These are phyloP conservation scores for Armadillidium nasatum DNA, from an alignment of 1,140 invertebrate genomes.

Conservation along the genomic window DNA sequence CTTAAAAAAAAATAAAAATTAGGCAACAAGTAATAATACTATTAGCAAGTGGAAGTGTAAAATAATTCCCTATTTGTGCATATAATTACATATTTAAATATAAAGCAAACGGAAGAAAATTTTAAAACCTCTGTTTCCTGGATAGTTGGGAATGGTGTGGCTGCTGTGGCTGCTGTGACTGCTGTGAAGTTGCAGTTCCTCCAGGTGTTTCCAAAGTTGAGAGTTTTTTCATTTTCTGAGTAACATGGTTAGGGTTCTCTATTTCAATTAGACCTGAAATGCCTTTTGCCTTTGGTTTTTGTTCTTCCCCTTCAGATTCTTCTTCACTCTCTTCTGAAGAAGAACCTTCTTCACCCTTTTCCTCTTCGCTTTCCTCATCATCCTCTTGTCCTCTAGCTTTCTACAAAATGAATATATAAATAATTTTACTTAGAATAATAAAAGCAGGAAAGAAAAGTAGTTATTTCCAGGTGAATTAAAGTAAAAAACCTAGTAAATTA, in stretches of 20 bases:
- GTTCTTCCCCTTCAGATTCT: no score
- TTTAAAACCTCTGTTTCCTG: not conserved
- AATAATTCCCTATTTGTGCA: no score
- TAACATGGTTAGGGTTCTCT: not conserved
- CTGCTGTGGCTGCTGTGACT: not conserved
- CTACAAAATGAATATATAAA: not conserved
- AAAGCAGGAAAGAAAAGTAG: no score
- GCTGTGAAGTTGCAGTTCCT: not conserved
- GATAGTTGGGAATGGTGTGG: not conserved
- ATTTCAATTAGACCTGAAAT: conserved; percentile 4
- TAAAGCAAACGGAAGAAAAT: no score
- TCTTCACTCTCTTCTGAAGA: not conserved
- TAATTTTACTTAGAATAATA: no score
- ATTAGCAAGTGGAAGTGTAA: no score
- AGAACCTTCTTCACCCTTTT: conserved; percentile 1
- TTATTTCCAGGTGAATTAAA: no score
- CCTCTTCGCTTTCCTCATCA: not conserved
- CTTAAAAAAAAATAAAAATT: no score
- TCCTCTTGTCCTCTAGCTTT: not conserved
- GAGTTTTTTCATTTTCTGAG: not conserved
- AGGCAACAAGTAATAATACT: no score
- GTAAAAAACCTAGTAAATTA: no score
- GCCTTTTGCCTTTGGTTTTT: conserved; percentile 1
- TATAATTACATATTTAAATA: no score
- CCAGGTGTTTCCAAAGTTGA: not conserved